Conservation (phyloP, 2,888 invertebrate species). For the Exephanes ischioxanthus region DNA sequence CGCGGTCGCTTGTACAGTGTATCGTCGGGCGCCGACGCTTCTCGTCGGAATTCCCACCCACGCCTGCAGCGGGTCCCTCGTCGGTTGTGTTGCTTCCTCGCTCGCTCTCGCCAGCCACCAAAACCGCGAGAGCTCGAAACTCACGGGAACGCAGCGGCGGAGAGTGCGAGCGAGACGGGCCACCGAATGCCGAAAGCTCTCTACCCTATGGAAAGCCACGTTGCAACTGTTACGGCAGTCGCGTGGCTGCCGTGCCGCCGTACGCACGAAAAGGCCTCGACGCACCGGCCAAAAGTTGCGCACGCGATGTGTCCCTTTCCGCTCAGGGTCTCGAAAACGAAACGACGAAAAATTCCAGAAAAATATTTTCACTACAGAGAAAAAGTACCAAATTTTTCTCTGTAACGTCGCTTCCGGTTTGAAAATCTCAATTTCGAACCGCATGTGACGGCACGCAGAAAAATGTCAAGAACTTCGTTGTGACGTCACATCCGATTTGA, state of each 20-base stretch:
- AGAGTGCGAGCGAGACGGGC: conserved; percentile 57
- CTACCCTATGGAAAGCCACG: conserved; percentile 60
- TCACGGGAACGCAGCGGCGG: conserved; percentile 58
- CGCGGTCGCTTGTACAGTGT: conserved; percentile 75
- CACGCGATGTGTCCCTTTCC: conserved; percentile 34
- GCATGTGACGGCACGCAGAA: too few species aligned
- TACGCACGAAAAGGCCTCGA: conserved; percentile 75
- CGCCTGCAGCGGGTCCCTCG: conserved; percentile 66
- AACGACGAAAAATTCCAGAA: neutral
- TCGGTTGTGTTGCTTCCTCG: conserved; percentile 52
- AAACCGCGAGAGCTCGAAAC: conserved; percentile 80
- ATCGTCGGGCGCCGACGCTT: conserved; percentile 83
- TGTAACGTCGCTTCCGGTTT: too few species aligned
- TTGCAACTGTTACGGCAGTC: conserved; percentile 77
- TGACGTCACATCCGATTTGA: too few species aligned
- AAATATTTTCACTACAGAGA: neutral
- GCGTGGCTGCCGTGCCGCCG: conserved; percentile 81
- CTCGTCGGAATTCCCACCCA: conserved; percentile 70
- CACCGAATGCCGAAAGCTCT: conserved; percentile 76
- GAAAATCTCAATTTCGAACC: too few species aligned
- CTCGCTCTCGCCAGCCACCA: conserved; percentile 63
- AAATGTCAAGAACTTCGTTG: too few species aligned
- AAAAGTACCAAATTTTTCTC: neutral
- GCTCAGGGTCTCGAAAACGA: neutral
- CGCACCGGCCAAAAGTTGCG: conserved; percentile 55